A percentile compares a stretch with the other conserved stretches of the same genome.
Evolutionary conservation across 2,113 vertebrate species (phyloP).

Genomic region (Alces alces): DNA sequence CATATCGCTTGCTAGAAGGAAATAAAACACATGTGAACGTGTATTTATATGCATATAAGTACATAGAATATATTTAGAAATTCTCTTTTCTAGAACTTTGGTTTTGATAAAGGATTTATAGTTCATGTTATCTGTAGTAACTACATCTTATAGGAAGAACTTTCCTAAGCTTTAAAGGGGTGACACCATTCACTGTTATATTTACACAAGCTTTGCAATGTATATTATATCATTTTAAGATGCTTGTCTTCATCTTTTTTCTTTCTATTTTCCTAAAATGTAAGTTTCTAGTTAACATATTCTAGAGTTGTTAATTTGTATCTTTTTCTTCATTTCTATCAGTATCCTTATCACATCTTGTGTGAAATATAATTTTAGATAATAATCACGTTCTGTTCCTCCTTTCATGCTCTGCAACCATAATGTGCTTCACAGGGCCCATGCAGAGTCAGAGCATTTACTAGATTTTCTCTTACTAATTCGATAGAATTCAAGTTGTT

Average conservation of each 20-base stretch:
- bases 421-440: not conserved
- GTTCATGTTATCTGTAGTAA: not conserved
- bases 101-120: not conserved
- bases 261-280: not conserved
- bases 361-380: not conserved
- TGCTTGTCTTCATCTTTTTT: not conserved
- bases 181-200: not conserved
- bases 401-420: not conserved
- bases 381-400: not conserved
- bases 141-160: not conserved
- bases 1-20: not conserved
- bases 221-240: not conserved
- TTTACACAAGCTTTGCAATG: not conserved
- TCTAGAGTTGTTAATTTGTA: not conserved
- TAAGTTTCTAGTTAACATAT: not conserved
- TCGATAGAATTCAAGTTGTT: not conserved
- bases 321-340: not conserved
- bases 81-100: not conserved
- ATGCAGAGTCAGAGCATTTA: not conserved
- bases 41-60: not conserved
- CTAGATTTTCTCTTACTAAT: not conserved
- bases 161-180: not conserved
- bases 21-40: too few species aligned
- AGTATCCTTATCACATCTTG: not conserved
- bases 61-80: not conserved